Evolutionary conservation across 1,140 invertebrate genomes (phyloP), one percentile per base, ranked within the genome.

Genomic region (Ceratina australensis): DNA sequence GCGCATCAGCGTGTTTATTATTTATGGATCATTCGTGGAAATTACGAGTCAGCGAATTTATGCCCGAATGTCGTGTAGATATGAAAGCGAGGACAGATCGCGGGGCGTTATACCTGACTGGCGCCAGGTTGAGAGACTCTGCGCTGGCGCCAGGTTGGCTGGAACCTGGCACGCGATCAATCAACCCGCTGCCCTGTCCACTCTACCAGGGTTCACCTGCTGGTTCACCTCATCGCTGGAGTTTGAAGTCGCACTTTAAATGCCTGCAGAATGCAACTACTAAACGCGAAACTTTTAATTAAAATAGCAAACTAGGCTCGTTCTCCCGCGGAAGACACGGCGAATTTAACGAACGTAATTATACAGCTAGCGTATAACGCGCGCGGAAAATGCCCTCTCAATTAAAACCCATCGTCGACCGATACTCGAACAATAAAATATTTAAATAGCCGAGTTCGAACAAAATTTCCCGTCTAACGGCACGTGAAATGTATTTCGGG

Each of bases 151-250:
- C 91, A 91, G 89, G 89, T 91, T 87, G 90, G 86, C 90, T 89
- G 89, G 89, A 89, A 89, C 86, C 90, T 89, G 87, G 89, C 89
- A 86, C 83, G 87, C 91, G 90, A 92, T 91, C 90, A 92, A 92
- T 91, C 91, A 91, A 91, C 90, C 84, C 89, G 85, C 80, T 83
- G 79, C 84, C 83, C 84, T 79, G 72, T 86, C 57, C 79, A 78
- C 86, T 86, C 61, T 54, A 80, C 83, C 80, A 69, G 84, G 82
- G 72, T 83, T 84, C 87, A 84, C 84, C 83, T 86, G 86, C 86
- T 85, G 82, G 77, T 78, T 68, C 69, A 78, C 80, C 83, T 79
- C 85, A 81, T 68, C 42, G 56, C 57, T 78, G 63, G 78, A 83
- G 67, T 63, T 80, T 69, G 78, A 71, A 82, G 79, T 85, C 76